Evolutionary conservation across 2,113 vertebrate species (phyloP), one percentile per base, ranked within the genome.

Genomic region (Brachypodius melanocephalos): DNA sequence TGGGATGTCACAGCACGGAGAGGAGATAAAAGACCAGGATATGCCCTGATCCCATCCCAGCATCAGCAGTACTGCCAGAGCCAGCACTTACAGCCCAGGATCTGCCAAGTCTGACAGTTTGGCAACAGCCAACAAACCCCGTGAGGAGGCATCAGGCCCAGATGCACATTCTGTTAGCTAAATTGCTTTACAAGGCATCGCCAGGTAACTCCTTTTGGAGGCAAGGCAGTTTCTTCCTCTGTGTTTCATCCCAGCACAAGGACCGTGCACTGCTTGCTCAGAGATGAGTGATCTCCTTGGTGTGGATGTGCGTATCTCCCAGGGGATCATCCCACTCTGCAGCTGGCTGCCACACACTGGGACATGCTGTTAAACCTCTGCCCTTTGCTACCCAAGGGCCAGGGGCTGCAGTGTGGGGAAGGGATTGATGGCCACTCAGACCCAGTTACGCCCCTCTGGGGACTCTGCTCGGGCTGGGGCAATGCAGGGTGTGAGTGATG

Each of bases 321-420:
- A 0, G 0, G 8, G 72, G 90, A 80, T 17, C 78, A 58, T 32
- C 71, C 71, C 16, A 0, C 49, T 12, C 18, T 2, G 0, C 67
- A 76, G 67, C n/a, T 2, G 2, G 19, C 66, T 12, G 8, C 61
- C 45, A 6, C 0, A 0, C 59, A 38, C 52, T 21, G 0, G 7
- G 81, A 59, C 11, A 1, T 2, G 36, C 40, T 2, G 1, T 38
- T 87, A 86, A 87, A 75, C 69, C 36, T 29, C 91, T 89, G 73
- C 69, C 84, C 80, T 94, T 82, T 92, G 68, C 76, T 29, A 49
- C 68, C 94, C 6, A 0, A 34, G 68, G 59, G 72, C 43, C 8
- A 6, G 62, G 52, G 32, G 3, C 87, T 38, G 58, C 89, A 45
- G 69, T 2, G 0, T 11, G 31, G 7, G 14, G 43, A 59, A 55